These are phyloP conservation scores for Tursiops truncatus DNA, from an alignment of 2,113 vertebrate species.

Conservation along the genomic window DNA sequence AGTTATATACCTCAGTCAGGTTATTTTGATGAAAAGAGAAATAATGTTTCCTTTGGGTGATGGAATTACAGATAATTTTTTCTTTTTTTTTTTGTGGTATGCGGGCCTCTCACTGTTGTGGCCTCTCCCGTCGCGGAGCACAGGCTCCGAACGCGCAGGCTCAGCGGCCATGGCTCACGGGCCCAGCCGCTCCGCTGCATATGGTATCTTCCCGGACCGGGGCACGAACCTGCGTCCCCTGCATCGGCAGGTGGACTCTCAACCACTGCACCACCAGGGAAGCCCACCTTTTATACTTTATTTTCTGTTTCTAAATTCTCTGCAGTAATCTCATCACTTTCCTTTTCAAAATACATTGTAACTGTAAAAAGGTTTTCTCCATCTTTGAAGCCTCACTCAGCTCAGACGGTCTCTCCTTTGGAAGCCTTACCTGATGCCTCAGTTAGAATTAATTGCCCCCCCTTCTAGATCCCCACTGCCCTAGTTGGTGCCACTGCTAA, in stretches of 20 bases:
- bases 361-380: neutral
- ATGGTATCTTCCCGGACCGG: too few species aligned
- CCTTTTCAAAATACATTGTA: neutral
- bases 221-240: too few species aligned
- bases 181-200: too few species aligned
- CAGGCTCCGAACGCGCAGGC: too few species aligned
- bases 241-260: too few species aligned
- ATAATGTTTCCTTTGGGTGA: neutral
- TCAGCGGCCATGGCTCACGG: too few species aligned
- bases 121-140: too few species aligned
- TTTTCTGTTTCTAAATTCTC: slow-evolving; percentile 30
- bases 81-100: too few species aligned
- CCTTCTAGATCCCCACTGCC: neutral
- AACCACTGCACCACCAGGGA: too few species aligned
- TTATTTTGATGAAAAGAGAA: slow-evolving; percentile 26
- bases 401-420: neutral
- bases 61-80: neutral
- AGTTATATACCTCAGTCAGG: neutral
- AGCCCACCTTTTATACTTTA: neutral
- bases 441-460: neutral
- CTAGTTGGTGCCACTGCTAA: neutral
- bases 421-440: neutral
- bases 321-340: neutral
- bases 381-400: neutral
- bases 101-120: too few species aligned